Base-by-base conservation (phyloP, 2,888 invertebrate genomes). In the Exocentrus adspersus region DNA sequence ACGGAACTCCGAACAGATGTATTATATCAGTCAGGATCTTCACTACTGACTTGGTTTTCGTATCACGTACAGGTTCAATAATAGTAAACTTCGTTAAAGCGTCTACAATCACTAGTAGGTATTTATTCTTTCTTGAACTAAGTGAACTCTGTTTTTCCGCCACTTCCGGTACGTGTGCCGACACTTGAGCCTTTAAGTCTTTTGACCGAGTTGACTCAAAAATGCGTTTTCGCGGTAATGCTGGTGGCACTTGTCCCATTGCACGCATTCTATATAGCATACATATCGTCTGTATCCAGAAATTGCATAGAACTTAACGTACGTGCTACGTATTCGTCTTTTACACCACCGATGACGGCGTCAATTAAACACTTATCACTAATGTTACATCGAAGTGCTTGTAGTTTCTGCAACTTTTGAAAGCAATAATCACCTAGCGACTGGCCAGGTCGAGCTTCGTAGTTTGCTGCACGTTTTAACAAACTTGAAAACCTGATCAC, bases 271-370 rank as follows among this genome's bases (percentile, higher is more conserved):
- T 14, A n/a, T n/a, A n/a, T n/a, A 2, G 21, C 3, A 21, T 46
- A 45, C 45, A 45, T n/a, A 10, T 7, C 14, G 24, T 21, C 14
- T 2, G 46, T 12, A 24, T 46, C 46, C 6, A 14, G 4, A 46
- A 6, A 14, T 9, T 12, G 46, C 14, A 14, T 14, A 1, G 69
- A 69, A n/a, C 64, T 43, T 5, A 65, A 41, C 3, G 69, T 66
- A 5, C 69, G 28, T n/a, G 59, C 62, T 16, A 70, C 60, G 48
- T 60, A 66, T 37, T 53, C 62, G 28, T 70, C 65, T 10, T 37
- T 58, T 37, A 70, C 66, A 9, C 66, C 67, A 12, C 68, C 66
- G 48, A 71, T 68, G 32, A 71, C 67, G 2, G 70, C 70, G 50
- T 70, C 68, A 12, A 70, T 53, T 17, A 71, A 46, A 60, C 9